Evolutionary conservation across 2,797 vertebrate genomes (phyloP).

Genomic region (Schizopygopsis malacanthus): DNA sequence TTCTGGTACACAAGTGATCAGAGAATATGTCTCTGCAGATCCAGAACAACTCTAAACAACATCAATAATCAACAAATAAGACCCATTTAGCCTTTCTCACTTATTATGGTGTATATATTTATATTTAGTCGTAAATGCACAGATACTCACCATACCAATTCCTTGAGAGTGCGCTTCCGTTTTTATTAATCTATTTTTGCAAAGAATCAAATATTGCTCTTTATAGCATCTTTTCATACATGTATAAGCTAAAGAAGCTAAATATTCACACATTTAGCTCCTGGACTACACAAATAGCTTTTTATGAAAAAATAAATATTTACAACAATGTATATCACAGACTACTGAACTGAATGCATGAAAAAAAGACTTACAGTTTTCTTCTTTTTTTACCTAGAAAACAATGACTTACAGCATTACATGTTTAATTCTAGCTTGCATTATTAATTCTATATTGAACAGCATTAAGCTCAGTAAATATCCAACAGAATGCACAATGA

Average conservation of each 20-base stretch:
- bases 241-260: neutral
- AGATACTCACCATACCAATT: neutral
- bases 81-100: neutral
- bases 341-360: neutral
- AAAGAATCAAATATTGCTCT: neutral
- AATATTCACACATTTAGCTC: neutral
- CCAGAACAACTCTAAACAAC: neutral
- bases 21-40: neutral
- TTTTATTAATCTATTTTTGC: neutral
- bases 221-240: neutral
- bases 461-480: neutral
- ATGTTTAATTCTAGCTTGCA: neutral
- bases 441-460: neutral
- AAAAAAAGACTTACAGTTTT: neutral
- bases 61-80: neutral
- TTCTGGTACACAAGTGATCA: constrained; percentile 5
- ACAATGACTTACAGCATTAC: neutral
- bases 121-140: neutral
- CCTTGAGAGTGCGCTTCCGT: neutral
- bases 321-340: neutral
- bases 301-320: neutral
- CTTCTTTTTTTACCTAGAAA: constrained; percentile 4
- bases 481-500: neutral
- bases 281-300: neutral
- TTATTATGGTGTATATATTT: neutral